phyloP scores from a whole-genome alignment of 2,113 vertebrate genomes.

The Rhabdomys dilectus region DNA sequence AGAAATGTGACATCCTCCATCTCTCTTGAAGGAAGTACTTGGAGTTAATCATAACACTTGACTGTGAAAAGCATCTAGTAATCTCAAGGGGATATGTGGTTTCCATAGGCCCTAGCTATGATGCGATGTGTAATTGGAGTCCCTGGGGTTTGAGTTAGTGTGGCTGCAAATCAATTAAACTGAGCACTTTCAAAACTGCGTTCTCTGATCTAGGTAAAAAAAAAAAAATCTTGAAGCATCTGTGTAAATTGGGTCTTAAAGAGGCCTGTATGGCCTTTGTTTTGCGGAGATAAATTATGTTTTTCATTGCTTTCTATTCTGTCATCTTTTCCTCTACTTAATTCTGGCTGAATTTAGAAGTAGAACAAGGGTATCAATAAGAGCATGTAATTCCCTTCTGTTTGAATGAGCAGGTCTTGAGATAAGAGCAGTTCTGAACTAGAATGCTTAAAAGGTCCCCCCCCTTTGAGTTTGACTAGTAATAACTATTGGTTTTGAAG shows the following conservation, averaged over 20 bases:
- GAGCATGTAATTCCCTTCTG: constrained; percentile 62
- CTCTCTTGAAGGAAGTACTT: constrained; percentile 58
- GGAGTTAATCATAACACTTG: constrained; percentile 59
- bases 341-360: constrained; percentile 61
- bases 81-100: constrained; percentile 30
- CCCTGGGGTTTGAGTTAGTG: constrained; percentile 62
- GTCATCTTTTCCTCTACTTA: constrained; percentile 65
- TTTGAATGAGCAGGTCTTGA: constrained; percentile 61
- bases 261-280: constrained; percentile 46
- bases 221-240: constrained; percentile 60
- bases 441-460: constrained; percentile 10
- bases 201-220: constrained; percentile 62
- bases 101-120: not conserved
- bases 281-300: constrained; percentile 65
- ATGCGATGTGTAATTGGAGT: constrained; percentile 58
- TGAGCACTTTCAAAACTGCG: constrained; percentile 63
- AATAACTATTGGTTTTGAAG: constrained; percentile 61
- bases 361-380: constrained; percentile 57
- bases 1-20: constrained; percentile 40
- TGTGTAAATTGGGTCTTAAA: constrained; percentile 61
- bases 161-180: constrained; percentile 68
- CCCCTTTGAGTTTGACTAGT: constrained; percentile 43
- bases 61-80: constrained; percentile 56
- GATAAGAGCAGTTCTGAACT: constrained; percentile 48
- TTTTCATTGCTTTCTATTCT: constrained; percentile 50